These are phyloP conservation scores for Pachyseris speciosa DNA, from an alignment of 64 coral and sea anemone species.

Conservation along the genomic window DNA sequence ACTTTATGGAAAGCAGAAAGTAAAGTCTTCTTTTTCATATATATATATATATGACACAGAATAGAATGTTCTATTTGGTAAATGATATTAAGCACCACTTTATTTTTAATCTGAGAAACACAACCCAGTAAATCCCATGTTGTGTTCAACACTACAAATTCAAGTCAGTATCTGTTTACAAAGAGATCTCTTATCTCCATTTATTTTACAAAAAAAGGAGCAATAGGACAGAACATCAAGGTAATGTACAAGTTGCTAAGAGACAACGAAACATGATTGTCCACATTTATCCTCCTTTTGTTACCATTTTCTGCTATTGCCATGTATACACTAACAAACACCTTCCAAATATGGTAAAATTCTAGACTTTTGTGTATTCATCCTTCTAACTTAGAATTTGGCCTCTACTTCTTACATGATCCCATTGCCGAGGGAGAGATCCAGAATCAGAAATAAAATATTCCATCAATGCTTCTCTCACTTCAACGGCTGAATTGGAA, in stretches of 20 bases:
- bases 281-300: neutral
- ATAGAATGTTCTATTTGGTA: neutral
- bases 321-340: too few relatives aligned
- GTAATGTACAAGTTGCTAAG: neutral
- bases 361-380: neutral
- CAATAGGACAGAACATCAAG: neutral
- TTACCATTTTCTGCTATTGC: too few relatives aligned
- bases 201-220: neutral
- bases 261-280: neutral
- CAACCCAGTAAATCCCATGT: neutral
- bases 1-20: neutral
- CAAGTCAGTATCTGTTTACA: neutral
- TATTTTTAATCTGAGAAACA: neutral
- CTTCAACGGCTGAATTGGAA: slow-evolving; percentile 34
- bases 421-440: slow-evolving; percentile 60
- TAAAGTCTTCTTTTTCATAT: neutral
- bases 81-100: neutral
- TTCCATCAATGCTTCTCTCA: slow-evolving; percentile 40
- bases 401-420: slow-evolving; percentile 43
- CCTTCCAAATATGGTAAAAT: neutral
- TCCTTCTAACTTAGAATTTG: neutral
- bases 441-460: slow-evolving; percentile 60
- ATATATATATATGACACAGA: neutral
- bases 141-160: neutral
- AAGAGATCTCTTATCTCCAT: neutral